Percentiles rank a stretch among this genome's conserved stretches.
Evolutionary conservation across 2,797 vertebrate species (phyloP).

Genomic region (Trematomus bernacchii): DNA sequence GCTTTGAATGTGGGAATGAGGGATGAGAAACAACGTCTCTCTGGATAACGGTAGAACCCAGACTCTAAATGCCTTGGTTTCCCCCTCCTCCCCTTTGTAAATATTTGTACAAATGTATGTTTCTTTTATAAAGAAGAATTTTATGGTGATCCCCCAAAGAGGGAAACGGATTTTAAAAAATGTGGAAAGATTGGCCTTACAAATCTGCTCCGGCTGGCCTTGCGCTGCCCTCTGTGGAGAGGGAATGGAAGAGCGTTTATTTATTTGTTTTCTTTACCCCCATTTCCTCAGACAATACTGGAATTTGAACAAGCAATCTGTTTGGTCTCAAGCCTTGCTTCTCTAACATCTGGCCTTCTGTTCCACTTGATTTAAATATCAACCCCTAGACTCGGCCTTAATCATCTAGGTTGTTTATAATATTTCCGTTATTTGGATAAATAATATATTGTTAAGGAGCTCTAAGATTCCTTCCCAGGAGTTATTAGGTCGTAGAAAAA

Average conservation of each 20-base stretch:
- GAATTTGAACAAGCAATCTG: constrained; percentile 59
- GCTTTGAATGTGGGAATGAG: constrained; percentile 62
- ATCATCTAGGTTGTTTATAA: constrained; percentile 31
- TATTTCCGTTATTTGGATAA: not conserved
- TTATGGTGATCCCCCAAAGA: constrained; percentile 77
- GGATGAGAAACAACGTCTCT: constrained; percentile 52
- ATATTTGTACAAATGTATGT: constrained; percentile 84
- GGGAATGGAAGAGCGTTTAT: constrained; percentile 41
- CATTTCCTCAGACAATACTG: constrained; percentile 52
- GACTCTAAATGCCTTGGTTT: constrained; percentile 78
- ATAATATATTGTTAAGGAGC: not conserved
- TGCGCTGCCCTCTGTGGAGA: constrained; percentile 31
- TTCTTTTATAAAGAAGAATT: constrained; percentile 91
- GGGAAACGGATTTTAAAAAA: constrained; percentile 60
- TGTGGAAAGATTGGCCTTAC: constrained; percentile 45
- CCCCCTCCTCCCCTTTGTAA: constrained; percentile 69
- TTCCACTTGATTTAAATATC: constrained; percentile 26
- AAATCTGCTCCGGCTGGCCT: constrained; percentile 50
- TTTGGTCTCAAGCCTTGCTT: constrained; percentile 49
- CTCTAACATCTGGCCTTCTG: constrained; percentile 30
- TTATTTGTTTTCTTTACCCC: constrained; percentile 51
- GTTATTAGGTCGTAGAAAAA: constrained; percentile 1
- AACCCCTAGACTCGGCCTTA: constrained; percentile 36
- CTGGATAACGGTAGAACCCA: constrained; percentile 56
- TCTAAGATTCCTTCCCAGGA: constrained; percentile 2